These are phyloP conservation scores for Ceraclea dissimilis DNA, from an alignment of 2,888 invertebrate genomes.

Conservation along the genomic window DNA sequence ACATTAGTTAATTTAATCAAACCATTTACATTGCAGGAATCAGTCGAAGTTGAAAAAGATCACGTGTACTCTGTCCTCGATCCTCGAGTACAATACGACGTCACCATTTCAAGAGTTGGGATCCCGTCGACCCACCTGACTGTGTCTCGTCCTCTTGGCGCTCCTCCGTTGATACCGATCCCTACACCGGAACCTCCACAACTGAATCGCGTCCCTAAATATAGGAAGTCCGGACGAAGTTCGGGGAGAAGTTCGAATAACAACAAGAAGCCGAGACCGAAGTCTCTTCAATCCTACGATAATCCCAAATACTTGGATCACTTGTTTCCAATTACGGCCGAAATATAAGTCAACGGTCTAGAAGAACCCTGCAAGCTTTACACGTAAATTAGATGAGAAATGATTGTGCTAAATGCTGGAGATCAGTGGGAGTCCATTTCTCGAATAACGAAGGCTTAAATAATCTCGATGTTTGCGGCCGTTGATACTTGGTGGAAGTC, in stretches of 20 bases:
- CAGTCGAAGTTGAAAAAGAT: slow-evolving; percentile 45
- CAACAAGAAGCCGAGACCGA: slow-evolving; percentile 42
- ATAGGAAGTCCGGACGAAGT: slow-evolving; percentile 28
- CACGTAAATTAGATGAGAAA: too few relatives aligned
- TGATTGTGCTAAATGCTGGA: too few relatives aligned
- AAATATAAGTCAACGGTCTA: slow-evolving; percentile 14
- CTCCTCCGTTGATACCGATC: slow-evolving; percentile 38
- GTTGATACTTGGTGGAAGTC: too few relatives aligned
- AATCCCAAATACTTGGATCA: slow-evolving; percentile 55
- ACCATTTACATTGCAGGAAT: slow-evolving; percentile 44
- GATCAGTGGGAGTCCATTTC: too few relatives aligned
- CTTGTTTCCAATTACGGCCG: slow-evolving; percentile 42
- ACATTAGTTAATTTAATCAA: too few relatives aligned
- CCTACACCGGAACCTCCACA: slow-evolving; percentile 37
- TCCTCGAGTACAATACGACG: slow-evolving; percentile 49
- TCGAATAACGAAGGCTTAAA: too few relatives aligned
- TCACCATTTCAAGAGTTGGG: slow-evolving; percentile 48
- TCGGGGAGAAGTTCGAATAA: slow-evolving; percentile 15
- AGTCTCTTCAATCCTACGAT: slow-evolving; percentile 50
- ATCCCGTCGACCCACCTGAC: slow-evolving; percentile 48
- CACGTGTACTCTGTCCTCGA: slow-evolving; percentile 49
- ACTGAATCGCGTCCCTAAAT: slow-evolving; percentile 5
- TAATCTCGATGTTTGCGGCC: too few relatives aligned
- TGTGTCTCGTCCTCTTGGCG: slow-evolving; percentile 44
- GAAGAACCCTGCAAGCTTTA: too few relatives aligned